Percentiles rank a stretch among this genome's conserved stretches.
phyloP scores from a whole-genome alignment of 2,113 vertebrate genomes.

The Notechis scutatus region DNA sequence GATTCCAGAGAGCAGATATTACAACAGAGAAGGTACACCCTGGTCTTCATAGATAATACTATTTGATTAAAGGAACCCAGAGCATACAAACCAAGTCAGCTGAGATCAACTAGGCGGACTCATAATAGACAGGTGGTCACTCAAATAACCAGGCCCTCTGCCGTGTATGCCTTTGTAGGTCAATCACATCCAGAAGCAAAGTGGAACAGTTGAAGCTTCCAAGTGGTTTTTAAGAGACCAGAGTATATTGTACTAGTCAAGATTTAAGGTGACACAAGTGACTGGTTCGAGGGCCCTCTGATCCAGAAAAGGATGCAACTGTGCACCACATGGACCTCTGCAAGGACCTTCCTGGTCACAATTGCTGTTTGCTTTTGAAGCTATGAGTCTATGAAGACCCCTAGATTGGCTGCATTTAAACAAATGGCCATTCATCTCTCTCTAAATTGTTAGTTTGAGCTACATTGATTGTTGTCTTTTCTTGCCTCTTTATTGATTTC shows the following conservation, averaged over 20 bases:
- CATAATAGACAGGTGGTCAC: background rate
- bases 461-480: background rate
- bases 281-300: background rate
- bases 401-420: background rate
- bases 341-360: background rate
- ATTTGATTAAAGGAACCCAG: background rate
- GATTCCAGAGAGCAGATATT: background rate
- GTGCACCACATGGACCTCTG: background rate
- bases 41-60: background rate
- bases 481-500: constrained; percentile 1
- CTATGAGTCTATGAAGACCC: background rate
- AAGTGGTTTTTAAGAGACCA: background rate
- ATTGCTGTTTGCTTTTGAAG: background rate
- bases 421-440: background rate
- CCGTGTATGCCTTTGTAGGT: background rate
- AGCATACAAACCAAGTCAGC: background rate
- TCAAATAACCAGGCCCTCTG: background rate
- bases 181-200: background rate
- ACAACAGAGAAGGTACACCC: background rate
- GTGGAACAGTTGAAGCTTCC: background rate
- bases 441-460: background rate
- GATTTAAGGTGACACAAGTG: background rate
- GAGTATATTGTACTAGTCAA: background rate
- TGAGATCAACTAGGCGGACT: background rate
- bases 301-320: background rate